Evolutionary conservation across 2,113 vertebrate species (phyloP).

Genomic region (Charina bottae): DNA sequence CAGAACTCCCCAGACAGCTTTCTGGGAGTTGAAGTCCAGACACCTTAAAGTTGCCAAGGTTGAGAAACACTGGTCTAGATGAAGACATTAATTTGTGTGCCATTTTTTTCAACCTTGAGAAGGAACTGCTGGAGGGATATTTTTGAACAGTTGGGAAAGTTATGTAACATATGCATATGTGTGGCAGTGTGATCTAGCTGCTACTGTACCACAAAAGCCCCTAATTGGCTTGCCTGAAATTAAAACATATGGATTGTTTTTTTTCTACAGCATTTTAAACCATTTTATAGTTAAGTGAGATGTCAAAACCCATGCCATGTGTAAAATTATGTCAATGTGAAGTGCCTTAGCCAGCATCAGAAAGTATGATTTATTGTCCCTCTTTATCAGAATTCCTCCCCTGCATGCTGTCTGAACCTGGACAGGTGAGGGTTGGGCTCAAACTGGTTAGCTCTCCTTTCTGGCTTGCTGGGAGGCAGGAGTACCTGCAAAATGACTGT

Average conservation of each 20-base stretch:
- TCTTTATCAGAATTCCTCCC: not conserved
- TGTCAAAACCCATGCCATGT: not conserved
- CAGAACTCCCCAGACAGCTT: too few relatives aligned
- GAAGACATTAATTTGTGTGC: not conserved
- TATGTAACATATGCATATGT: not conserved
- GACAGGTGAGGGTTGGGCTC: not conserved
- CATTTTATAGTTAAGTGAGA: not conserved
- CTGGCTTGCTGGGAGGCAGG: not conserved
- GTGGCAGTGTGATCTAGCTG: not conserved
- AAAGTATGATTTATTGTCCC: not conserved
- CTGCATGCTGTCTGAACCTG: not conserved
- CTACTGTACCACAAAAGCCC: not conserved
- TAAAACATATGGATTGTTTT: not conserved
- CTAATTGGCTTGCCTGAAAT: not conserved
- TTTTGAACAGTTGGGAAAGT: not conserved
- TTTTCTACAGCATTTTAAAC: not conserved
- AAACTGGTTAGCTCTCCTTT: not conserved
- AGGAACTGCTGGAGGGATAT: not conserved
- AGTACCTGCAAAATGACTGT: too few relatives aligned
- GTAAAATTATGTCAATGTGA: not conserved
- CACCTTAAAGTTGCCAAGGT: too few relatives aligned
- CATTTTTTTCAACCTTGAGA: not conserved
- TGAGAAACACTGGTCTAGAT: not conserved
- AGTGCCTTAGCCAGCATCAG: not conserved
- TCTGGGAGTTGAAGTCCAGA: too few relatives aligned